Base-by-base conservation (phyloP, 30 jellyfish, hydroid and myxozoan genomes). In the Cassiopea andromeda region DNA sequence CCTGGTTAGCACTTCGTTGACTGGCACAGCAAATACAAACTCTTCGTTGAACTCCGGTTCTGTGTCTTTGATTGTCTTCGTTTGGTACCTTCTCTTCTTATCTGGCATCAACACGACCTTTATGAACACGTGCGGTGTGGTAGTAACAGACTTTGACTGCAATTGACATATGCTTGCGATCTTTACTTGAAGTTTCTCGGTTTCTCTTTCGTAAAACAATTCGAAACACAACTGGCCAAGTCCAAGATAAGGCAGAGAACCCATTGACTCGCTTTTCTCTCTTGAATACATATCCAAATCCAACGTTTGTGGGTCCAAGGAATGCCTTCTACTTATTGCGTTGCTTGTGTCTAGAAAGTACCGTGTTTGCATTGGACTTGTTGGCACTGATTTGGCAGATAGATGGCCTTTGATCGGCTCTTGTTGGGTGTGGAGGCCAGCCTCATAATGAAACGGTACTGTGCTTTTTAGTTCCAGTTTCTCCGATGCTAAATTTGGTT, bases 31-130 rank as follows among this genome's bases (percentile, higher is more conserved):
- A 82, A 86, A 95, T 15, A 82, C 46, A 80, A 95, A 95, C 64
- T 91, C 96, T 84, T 95, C 99, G 72, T 95, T 80, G 89, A 95
- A 95, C 44, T 71, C 93, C 3, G 99, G 99, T 76, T 91, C 75
- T 83, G 75, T 61, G 10, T 97, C 99, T 75, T 91, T 91, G 69
- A 67, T 57, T 1, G 97, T 70, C 66, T 83, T 87, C 69, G 99
- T 92, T n/a, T 95, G 99, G 67, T 69, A 75, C 19, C 93, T 79
- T 45, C 98, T 77, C 76, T 95, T 95, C 82, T 95, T 95, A 83
- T 95, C 98, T 2, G 99, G 99, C 48, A 95, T 83, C 61, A 95
- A 64, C 15, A 82, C 87, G 3, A 95, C 84, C 81, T 95, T 95
- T 9, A 91, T 82, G 59, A 92, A 95, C 45, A 97, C 90, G 47